These are phyloP conservation scores for Hypena proboscidalis DNA, from an alignment of 2,888 invertebrate species.

Conservation along the genomic window DNA sequence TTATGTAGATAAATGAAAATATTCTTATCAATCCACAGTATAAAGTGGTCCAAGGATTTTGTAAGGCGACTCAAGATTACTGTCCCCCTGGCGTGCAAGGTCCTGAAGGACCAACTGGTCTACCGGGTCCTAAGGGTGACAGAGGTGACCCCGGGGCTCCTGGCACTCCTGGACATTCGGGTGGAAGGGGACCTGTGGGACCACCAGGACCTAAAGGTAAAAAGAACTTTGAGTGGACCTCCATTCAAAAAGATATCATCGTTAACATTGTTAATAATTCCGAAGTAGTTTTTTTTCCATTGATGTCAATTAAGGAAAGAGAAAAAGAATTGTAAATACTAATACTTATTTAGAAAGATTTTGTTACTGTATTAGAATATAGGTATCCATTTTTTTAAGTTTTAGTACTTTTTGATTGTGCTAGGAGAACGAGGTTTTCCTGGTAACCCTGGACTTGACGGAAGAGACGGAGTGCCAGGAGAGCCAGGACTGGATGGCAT, in stretches of 20 bases:
- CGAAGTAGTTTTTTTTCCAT: no score
- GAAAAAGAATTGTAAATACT: no score
- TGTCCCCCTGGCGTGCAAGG: constrained; percentile 90
- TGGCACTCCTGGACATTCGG: constrained; percentile 90
- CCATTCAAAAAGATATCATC: constrained; percentile 14
- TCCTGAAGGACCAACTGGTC: constrained; percentile 85
- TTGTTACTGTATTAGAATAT: background rate
- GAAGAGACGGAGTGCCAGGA: constrained; percentile 95
- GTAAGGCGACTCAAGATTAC: constrained; percentile 92
- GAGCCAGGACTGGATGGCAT: constrained; percentile 96
- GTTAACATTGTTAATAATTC: no score
- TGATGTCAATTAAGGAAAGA: no score
- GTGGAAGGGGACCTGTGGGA: constrained; percentile 87
- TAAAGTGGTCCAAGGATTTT: constrained; percentile 93
- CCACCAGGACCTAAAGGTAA: constrained; percentile 86
- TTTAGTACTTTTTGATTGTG: constrained; percentile 41
- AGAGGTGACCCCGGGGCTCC: constrained; percentile 89
- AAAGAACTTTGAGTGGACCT: background rate
- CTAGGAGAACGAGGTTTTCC: constrained; percentile 89
- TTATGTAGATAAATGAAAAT: background rate
- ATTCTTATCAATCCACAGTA: constrained; percentile 84
- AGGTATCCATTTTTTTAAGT: background rate
- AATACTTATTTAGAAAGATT: no score
- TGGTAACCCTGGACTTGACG: constrained; percentile 91
- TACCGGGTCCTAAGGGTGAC: constrained; percentile 86